Evolutionary conservation across 2,113 vertebrate genomes (phyloP), one percentile per base, ranked within the genome.

Genomic region (rabbit (Oryctolagus cuniculus)): DNA sequence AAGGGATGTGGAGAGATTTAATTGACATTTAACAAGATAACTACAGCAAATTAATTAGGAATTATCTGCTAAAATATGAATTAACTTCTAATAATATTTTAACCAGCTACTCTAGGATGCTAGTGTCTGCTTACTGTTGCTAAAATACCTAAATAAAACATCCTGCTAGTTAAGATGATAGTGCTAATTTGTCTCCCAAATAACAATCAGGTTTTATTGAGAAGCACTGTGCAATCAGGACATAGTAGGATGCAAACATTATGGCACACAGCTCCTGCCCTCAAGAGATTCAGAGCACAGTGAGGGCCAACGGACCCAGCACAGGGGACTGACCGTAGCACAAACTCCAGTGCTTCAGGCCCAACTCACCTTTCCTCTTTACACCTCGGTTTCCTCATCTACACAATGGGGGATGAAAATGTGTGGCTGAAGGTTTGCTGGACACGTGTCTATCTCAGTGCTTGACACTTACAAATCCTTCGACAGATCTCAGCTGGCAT

Each of bases 11-110:
- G 95, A 36, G 78, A 91, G 97, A 98, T 98, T 98, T 98, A 98
- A 98, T 98, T 98, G 98, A 98, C 98, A 98, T 98, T 98, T 98
- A 98, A 98, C 98, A 98, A 98, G 98, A 98, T 98, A 98, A 98
- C 98, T 97, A 96, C 95, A 92, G 98, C 97, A 96, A 98, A 98
- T 98, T 98, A 98, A 98, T 98, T 98, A 98, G 97, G 96, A 98
- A 98, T 98, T 98, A 98, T 98, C 98, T 98, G 98, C 97, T 98
- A 98, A 98, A 98, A 98, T 98, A 98, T 90, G 97, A 98, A 98
- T 98, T 98, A 97, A 98, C 97, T 98, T 98, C 98, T 98, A 98
- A 98, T 98, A 98, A 98, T 98, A 98, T 98, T 98, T 98, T 97
- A 98, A 97, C 98, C 97, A 96, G 94, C 97, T 97, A 92, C 96